Conservation (phyloP, 1,140 invertebrate species). For the Chironomus striatipennis region DNA sequence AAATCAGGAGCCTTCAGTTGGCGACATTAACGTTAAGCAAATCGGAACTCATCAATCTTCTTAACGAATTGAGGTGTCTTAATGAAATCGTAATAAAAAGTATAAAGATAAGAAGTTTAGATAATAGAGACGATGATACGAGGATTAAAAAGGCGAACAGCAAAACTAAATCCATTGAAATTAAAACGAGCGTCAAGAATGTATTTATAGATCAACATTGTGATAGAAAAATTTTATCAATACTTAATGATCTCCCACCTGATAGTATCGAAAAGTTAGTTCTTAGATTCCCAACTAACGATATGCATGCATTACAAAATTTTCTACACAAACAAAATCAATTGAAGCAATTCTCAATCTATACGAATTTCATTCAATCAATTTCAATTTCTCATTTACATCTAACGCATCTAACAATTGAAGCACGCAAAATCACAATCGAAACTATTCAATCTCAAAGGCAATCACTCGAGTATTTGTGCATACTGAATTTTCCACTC, state of each 20-base stretch:
- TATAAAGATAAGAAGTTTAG: not conserved
- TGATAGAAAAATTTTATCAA: not conserved
- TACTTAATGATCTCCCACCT: not conserved
- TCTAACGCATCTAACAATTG: not conserved
- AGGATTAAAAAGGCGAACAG: not conserved
- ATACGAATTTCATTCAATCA: not conserved
- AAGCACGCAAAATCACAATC: not conserved
- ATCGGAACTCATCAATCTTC: not conserved
- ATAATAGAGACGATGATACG: not conserved
- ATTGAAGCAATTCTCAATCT: not conserved
- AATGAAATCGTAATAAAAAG: constrained; percentile 4
- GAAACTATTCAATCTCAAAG: not conserved
- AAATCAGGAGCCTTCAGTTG: not conserved
- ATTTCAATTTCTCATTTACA: not conserved
- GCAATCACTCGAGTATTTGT: not conserved
- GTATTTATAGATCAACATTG: not conserved
- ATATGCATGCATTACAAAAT: not conserved
- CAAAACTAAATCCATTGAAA: not conserved
- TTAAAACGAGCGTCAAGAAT: not conserved
- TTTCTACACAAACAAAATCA: not conserved
- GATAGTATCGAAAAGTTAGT: not conserved
- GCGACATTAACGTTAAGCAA: not conserved
- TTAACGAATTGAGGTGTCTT: not conserved
- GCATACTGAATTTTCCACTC: not conserved
- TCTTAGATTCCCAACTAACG: not conserved